Conservation (phyloP, 1,140 invertebrate species). For the Pogonognathellus flavescens region DNA sequence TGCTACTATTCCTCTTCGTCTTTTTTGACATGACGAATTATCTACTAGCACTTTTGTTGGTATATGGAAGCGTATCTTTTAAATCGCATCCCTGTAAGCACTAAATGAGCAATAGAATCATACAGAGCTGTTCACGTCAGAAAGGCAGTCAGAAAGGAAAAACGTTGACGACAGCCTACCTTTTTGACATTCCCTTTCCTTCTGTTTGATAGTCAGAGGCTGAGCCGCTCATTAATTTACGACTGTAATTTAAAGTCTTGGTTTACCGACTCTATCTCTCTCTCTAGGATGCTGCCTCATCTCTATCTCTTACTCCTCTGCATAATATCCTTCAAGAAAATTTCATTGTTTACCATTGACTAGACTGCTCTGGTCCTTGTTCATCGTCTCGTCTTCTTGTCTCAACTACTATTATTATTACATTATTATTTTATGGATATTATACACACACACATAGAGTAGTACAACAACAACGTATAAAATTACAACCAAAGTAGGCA, state of each 20-base stretch:
- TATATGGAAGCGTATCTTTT: neutral
- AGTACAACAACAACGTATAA: too few relatives aligned
- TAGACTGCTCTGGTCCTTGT: too few relatives aligned
- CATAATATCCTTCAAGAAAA: neutral
- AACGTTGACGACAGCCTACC: conserved; percentile 37
- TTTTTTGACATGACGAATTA: neutral
- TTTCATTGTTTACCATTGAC: conserved; percentile 20
- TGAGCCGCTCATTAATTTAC: conserved; percentile 49
- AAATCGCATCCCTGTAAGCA: neutral
- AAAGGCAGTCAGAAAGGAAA: neutral
- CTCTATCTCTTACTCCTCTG: neutral
- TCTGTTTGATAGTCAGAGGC: conserved; percentile 38
- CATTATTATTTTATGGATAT: too few relatives aligned
- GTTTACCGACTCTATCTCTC: neutral
- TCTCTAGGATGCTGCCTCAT: neutral
- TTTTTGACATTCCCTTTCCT: conserved; percentile 42
- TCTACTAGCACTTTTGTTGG: neutral
- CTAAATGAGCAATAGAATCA: conserved; percentile 7
- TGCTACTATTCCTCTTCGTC: too few relatives aligned
- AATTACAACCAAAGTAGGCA: too few relatives aligned
- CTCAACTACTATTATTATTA: neutral
- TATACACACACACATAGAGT: too few relatives aligned
- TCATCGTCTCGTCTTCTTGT: neutral
- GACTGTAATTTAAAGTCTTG: conserved; percentile 42
- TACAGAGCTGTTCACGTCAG: conserved; percentile 31